Base-by-base conservation (phyloP, 2,113 vertebrate genomes). In the Galeopterus variegatus region DNA sequence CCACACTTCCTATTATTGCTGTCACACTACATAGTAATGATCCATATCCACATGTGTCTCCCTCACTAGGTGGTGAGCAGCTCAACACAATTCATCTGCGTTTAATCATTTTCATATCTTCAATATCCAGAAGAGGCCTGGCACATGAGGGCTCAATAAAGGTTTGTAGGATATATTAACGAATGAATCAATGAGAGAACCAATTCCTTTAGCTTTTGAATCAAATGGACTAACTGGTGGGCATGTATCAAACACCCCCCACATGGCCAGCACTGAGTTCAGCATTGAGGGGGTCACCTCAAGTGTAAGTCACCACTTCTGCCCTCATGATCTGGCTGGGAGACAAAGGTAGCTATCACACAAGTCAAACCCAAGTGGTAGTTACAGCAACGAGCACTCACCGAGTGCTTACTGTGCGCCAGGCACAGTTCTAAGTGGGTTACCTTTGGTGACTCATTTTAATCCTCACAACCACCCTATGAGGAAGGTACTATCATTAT, bases 41-140 rank as follows among this genome's bases (percentile, higher is more conserved):
- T 2, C 73, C 2, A 0, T 41, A 18, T 31, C 50, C 64, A 62
- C 5, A 1, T 0, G 0, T 1, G 11, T 72, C 33, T 21, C 56
- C 36, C 8, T 73, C 56, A 17, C 64, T 12, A 19, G 65, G 72
- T 45, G 36, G 48, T 0, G 19, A 31, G 48, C 17, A 31, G 50
- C 26, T 70, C 60, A 14, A 15, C 12, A 23, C 64, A 17, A 54
- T 18, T n/a, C 21, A 64, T 9, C n/a, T 33, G n/a, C 54, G 24
- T 21, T n/a, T 36, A 81, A 48, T 28, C 19, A 24, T 62, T 79
- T 67, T 67, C 65, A 5, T 6, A 48, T 64, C 81, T n/a, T 88
- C n/a, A 28, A 2, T 8, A 70, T 62, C 77, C 4, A 21, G 10
- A n/a, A 0, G 4, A 88, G 12, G 81, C 12, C 89, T 33, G 28